Base-by-base conservation (phyloP, 2,797 vertebrate species). In the Adrianichthys oophorus region DNA sequence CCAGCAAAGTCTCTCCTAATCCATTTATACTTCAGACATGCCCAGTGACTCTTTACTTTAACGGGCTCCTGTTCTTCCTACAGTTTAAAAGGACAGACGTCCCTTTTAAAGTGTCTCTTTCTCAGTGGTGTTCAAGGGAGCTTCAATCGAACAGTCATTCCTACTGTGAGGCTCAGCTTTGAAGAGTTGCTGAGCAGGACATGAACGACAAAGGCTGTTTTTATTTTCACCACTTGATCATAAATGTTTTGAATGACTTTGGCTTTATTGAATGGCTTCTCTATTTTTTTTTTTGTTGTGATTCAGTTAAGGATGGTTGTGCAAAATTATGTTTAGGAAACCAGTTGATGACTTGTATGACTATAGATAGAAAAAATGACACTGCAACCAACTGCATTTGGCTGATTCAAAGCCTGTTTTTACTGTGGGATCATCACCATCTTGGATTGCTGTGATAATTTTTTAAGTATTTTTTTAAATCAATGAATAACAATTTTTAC, bases 1-100 rank as follows among this genome's bases (percentile, higher is more conserved):
- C 73, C 41, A 85, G 88, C 84, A 79, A 64, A 42, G 23, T 52
- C 84, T 87, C 90, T 91, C 71, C 37, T 57, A 70, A 62, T 5
- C 7, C 24, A 69, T 59, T 81, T 76, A 16, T 85, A 86, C 58
- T 65, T 88, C 85, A 74, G 67, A 59, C 74, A 59, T 54, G 79
- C 62, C 65, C 60, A 74, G 48, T 52, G 78, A 80, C 71, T 78
- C 71, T 41, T 67, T 23, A 12, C 53, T 4, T 76, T 78, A 59
- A 86, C 58, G 45, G 84, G 85, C 70, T 81, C 32, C 60, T 14
- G 14, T 67, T 75, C 61, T 15, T 21, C 26, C 40, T 58, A 74
- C 62, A 67, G 70, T 81, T 78, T 59, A 59, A 46, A 48, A 57
- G 52, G 56, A 59, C 49, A 55, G 72, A 50, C 41, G 2, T 59